Base-by-base conservation (phyloP, 2,113 vertebrate genomes). In the Zosterops japonicus region DNA sequence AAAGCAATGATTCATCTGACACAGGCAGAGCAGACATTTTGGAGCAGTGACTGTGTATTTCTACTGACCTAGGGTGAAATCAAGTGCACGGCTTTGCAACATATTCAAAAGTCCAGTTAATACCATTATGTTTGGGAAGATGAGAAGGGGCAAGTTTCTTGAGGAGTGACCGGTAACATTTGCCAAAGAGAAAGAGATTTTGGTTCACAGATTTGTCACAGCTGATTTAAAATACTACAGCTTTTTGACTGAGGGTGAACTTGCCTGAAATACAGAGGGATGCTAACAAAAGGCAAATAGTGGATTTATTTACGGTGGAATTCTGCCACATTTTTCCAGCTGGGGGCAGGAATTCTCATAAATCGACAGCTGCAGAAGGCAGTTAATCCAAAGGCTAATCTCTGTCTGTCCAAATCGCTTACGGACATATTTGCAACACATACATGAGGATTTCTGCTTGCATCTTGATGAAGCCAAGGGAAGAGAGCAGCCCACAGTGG, bases 351-450 rank as follows among this genome's bases (percentile, higher is more conserved):
- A 96, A 95, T 90, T 85, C 93, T 78, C 87, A 63, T 27, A 61
- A 95, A 94, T 92, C 41, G 69, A 95, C 90, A 97, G 97, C 96
- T 94, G 76, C 87, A 92, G 91, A 87, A 91, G 56, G 83, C 61
- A 82, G 81, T 88, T 92, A 94, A 91, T 84, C 92, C 94, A 70
- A 50, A 89, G 84, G 68, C 93, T 97, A 95, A 95, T 95, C 93
- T 92, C 92, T 93, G 85, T 86, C 90, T 96, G 87, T 93, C 85
- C 90, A 93, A 96, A 96, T 94, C 21, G 7, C 88, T 97, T 96
- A 90, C 0, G 2, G 94, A 83, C 88, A 61, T 71, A 81, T 95
- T 92, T 92, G 83, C 63, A 92, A 74, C 82, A 90, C 64, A 81
- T 35, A 69, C 16, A 63, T 0, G 21, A 88, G 72, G 44, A 83